Base-by-base conservation (phyloP, 2,113 vertebrate genomes). In the Cyprinodon brontotheroides region DNA sequence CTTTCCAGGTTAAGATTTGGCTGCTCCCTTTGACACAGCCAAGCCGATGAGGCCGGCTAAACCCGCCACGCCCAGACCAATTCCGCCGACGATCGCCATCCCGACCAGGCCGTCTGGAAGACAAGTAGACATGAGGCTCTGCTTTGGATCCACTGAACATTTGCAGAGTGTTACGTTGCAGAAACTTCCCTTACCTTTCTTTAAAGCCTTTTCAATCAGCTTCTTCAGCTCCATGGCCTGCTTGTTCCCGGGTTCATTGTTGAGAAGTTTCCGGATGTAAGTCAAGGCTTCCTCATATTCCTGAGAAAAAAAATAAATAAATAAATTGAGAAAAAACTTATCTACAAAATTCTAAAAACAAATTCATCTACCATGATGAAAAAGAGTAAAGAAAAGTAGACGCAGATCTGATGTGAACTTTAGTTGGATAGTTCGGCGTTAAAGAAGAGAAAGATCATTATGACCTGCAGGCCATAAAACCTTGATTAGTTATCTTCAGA, bases 21-120 rank as follows among this genome's bases (percentile, higher is more conserved):
- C 94, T 41, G 94, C 93, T 80, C 93, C 92, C 87, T 97, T 97
- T 79, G 96, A 84, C 68, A 97, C 94, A 0, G 96, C 96, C 87
- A 97, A 79, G 65, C 96, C 96, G 41, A 97, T 96, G 82, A 97
- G 94, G 62, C 96, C 96, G 0, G 96, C 96, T 73, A 98, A 82
- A 0, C 96, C 96, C 0, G 95, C 96, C 78, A 96, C 93, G 0
- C 96, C 96, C 1, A 98, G 90, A 2, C 96, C 95, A 76, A 97
- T 95, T 41, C 96, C 96, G 0, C 96, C 96, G 0, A 97, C 96
- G 0, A 97, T 98, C 13, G 96, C 96, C 95, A 98, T 98, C 89
- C 96, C 96, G 3, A 98, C 95, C 67, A 98, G 77, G n/a, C 96
- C 96, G 61, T 98, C 96, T 98, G 81, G 40, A 75, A 53, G 83